phyloP scores from a whole-genome alignment of 1,140 invertebrate genomes.

The Zaprionus tsacasi region DNA sequence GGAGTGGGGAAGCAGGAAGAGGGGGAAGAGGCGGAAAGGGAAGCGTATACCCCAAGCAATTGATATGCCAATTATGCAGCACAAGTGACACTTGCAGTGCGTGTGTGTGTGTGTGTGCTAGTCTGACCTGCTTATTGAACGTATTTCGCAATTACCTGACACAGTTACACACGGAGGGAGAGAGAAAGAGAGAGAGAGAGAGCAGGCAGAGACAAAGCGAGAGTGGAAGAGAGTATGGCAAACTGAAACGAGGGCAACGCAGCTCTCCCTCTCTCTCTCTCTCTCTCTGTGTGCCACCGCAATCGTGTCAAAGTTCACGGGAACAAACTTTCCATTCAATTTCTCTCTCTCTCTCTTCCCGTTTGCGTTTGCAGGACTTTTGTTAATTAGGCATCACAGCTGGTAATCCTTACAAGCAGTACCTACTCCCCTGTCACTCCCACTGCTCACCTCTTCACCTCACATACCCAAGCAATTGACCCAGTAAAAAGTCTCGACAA shows the following conservation, averaged over 20 bases:
- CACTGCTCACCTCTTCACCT: neutral
- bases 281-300: neutral
- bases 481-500: slow-evolving; percentile 60
- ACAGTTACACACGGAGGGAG: slow-evolving; percentile 50
- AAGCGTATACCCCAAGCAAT: slow-evolving; percentile 35
- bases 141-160: slow-evolving; percentile 70
- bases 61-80: slow-evolving; percentile 73
- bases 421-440: neutral
- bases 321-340: slow-evolving; percentile 39
- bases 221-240: neutral
- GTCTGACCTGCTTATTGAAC: slow-evolving; percentile 77
- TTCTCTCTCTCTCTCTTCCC: slow-evolving; percentile 4
- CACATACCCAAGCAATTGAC: slow-evolving; percentile 51
- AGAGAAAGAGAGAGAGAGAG: neutral
- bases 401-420: slow-evolving; percentile 6
- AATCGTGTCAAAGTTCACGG: slow-evolving; percentile 71
- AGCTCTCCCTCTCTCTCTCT: slow-evolving; percentile 7
- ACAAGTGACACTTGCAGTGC: slow-evolving; percentile 62
- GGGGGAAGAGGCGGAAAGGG: neutral
- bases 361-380: slow-evolving; percentile 47
- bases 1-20: neutral
- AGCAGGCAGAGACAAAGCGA: neutral
- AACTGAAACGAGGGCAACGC: slow-evolving; percentile 68
- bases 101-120: slow-evolving; percentile 16
- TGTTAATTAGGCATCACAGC: slow-evolving; percentile 68